Conservation (phyloP, 2,888 invertebrate genomes). For the Phragmatobia fuliginosa region DNA sequence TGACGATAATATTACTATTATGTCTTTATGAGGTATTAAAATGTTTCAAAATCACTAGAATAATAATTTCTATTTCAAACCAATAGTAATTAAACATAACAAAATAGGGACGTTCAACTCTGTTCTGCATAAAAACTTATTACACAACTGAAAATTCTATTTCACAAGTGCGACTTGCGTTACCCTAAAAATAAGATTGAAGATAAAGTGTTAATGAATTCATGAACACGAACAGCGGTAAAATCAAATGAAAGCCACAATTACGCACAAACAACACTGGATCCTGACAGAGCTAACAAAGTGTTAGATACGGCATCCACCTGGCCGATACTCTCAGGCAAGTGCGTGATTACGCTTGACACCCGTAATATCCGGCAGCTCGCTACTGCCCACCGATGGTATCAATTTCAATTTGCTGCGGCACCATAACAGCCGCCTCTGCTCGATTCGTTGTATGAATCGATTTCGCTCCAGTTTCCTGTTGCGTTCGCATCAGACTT, state of each 20-base stretch:
- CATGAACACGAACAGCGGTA: conserved; percentile 41
- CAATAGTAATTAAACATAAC: not conserved
- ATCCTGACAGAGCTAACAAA: conserved; percentile 58
- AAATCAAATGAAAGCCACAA: conserved; percentile 46
- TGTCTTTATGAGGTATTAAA: no score
- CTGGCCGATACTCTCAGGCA: conserved; percentile 56
- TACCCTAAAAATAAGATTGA: conserved; percentile 28
- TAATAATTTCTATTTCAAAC: no score
- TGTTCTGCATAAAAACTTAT: conserved; percentile 26
- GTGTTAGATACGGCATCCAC: conserved; percentile 60
- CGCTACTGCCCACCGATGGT: conserved; percentile 81
- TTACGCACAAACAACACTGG: conserved; percentile 46
- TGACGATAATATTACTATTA: no score
- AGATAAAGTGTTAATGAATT: conserved; percentile 42
- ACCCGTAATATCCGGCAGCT: conserved; percentile 83
- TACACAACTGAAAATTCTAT: conserved; percentile 19
- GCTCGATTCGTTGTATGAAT: conserved; percentile 80
- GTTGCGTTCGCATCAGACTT: conserved; percentile 79
- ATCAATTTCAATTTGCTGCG: conserved; percentile 86
- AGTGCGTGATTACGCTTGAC: conserved; percentile 84
- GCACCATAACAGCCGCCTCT: conserved; percentile 79
- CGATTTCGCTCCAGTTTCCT: conserved; percentile 84
- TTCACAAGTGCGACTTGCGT: conserved; percentile 15
- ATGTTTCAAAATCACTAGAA: no score
- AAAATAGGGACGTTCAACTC: not conserved